Percentiles rank a stretch among this genome's conserved stretches.
phyloP scores from a whole-genome alignment of 2,797 vertebrate genomes.

The Pygocentrus nattereri region DNA sequence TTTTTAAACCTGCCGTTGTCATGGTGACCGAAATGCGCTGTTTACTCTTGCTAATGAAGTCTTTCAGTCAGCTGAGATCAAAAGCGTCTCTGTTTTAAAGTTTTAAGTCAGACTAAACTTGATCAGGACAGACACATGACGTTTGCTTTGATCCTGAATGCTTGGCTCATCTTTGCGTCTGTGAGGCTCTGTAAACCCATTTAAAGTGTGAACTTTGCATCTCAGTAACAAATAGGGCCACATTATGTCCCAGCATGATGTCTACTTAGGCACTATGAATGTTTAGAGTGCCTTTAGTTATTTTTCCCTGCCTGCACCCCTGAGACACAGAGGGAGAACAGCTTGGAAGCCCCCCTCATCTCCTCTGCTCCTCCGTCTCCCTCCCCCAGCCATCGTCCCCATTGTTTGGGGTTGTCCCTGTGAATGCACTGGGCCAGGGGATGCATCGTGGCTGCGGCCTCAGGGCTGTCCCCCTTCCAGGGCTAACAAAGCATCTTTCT shows the following conservation, averaged over 20 bases:
- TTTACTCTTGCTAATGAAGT: neutral
- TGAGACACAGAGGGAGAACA: conserved; percentile 9
- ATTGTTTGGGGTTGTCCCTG: conserved; percentile 81
- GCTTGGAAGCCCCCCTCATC: conserved; percentile 35
- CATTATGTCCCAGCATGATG: neutral
- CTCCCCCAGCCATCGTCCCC: conserved; percentile 64
- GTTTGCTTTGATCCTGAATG: neutral
- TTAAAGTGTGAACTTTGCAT: no score
- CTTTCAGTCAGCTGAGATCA: neutral
- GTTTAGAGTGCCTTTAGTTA: neutral
- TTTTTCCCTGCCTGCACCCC: neutral
- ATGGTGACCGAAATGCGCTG: neutral
- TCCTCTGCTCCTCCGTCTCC: conserved; percentile 51
- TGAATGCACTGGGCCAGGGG: conserved; percentile 86
- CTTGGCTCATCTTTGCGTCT: neutral
- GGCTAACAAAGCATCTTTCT: conserved; percentile 98
- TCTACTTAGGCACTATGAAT: neutral
- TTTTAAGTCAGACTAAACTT: neutral
- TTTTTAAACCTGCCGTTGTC: neutral
- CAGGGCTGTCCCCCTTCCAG: conserved; percentile 90
- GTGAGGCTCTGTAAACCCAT: neutral
- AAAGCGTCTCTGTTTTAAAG: no score
- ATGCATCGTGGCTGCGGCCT: conserved; percentile 80
- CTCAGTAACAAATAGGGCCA: no score
- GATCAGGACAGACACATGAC: neutral